Base-by-base conservation (phyloP, 2,797 vertebrate genomes). In the Ibycter americanus region DNA sequence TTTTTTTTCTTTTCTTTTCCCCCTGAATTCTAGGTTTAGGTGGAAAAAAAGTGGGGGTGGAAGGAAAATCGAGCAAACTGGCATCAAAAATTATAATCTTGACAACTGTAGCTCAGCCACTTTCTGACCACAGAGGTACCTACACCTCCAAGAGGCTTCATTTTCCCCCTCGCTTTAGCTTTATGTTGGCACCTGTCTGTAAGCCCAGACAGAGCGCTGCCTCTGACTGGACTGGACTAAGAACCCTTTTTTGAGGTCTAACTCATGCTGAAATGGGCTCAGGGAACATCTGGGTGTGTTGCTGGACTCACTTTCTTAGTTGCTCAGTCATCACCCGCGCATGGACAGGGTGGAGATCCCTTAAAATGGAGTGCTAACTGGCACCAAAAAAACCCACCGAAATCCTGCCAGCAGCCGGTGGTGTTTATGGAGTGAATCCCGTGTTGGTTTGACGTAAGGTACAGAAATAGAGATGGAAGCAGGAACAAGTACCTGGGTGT, bases 401-500 rank as follows among this genome's bases (percentile, higher is more conserved):
- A 38, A 6, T 56, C 54, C 55, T 34, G 0, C 32, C 55, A 22
- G 82, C 78, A 80, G 62, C 68, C 42, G 42, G 12, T 20, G 68
- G 6, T 21, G 58, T 87, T 80, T 29, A 8, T 0, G 4, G 62
- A 18, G 26, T 3, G 5, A 21, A 16, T 67, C 52, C 73, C 3
- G 0, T 4, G 9, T 26, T 18, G 68, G 32, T 31, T 52, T 90
- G 90, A 87, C 9, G 29, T 61, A 29, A 80, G n/a, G 11, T n/a
- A 36, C 87, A 71, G 63, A 89, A 92, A 67, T 74, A 90, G 89
- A 68, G 55, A 72, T 68, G 52, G 51, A 58, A 89, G 83, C 42
- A 83, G 93, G 67, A 96, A 92, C 80, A 47, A 89, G 68, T 27
- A 25, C 42, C 83, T 54, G 70, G 22, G 27, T 31, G 46, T 95